These are phyloP conservation scores for Rhopalosiphum nymphaeae DNA, from an alignment of 2,888 invertebrate species.

Conservation along the genomic window DNA sequence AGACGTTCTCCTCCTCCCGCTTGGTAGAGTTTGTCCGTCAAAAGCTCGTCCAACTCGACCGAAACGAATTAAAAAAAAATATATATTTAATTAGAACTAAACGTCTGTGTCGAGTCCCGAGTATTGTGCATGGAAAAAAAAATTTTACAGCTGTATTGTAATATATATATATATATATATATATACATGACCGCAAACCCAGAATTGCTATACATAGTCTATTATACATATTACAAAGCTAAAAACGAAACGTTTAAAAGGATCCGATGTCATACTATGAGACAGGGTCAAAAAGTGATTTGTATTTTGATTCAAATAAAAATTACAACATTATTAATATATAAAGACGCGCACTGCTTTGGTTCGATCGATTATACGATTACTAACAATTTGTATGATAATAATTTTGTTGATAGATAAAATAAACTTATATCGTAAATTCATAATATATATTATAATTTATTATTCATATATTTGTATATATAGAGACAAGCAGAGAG, in stretches of 20 bases:
- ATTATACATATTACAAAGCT: not conserved
- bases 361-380: not conserved
- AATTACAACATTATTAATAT: not conserved
- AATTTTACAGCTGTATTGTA: not conserved
- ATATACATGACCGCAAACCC: not conserved
- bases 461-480: not conserved
- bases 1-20: not conserved
- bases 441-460: not conserved
- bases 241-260: not conserved
- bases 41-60: not conserved
- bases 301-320: not conserved
- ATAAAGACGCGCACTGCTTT: not conserved
- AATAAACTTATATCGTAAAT: not conserved
- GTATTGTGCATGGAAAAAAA: not conserved
- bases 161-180: not conserved
- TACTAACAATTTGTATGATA: not conserved
- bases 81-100: not conserved
- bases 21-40: not conserved
- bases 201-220: not conserved
- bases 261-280: conserved; percentile 1
- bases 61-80: no score
- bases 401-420: not conserved
- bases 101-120: not conserved
- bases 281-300: not conserved
- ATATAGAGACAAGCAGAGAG: not conserved